phyloP scores from a whole-genome alignment of 1,140 invertebrate genomes.

The Solenopsis invicta region DNA sequence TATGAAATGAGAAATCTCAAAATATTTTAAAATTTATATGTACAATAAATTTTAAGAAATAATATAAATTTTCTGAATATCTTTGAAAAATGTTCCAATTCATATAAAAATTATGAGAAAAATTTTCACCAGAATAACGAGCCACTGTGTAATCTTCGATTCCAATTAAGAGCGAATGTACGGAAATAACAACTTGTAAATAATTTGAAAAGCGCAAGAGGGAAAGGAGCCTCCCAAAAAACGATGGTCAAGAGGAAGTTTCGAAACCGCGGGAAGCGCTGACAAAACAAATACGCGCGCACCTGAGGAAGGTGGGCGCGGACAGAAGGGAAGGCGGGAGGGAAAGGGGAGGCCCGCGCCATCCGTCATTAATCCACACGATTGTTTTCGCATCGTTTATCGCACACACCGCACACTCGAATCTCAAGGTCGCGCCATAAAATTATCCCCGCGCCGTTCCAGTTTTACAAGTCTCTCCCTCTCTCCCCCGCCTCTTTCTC shows the following conservation, averaged over 20 bases:
- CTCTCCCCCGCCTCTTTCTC: neutral
- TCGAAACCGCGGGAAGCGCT: neutral
- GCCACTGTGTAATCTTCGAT: neutral
- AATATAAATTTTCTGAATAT: too few relatives aligned
- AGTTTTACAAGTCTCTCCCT: slow-evolving; percentile 48
- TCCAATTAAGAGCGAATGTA: too few relatives aligned
- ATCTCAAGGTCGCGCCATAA: slow-evolving; percentile 54
- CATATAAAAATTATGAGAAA: too few relatives aligned
- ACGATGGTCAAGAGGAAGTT: neutral
- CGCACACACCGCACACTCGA: neutral
- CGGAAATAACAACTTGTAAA: neutral
- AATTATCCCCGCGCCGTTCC: slow-evolving; percentile 48
- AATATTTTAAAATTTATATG: too few relatives aligned
- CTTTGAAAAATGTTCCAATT: too few relatives aligned
- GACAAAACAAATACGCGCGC: neutral
- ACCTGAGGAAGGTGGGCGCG: neutral
- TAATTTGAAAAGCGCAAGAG: neutral
- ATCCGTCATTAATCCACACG: neutral
- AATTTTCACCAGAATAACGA: too few relatives aligned
- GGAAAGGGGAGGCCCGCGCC: too few relatives aligned
- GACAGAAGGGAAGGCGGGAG: neutral
- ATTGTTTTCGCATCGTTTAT: slow-evolving; percentile 30
- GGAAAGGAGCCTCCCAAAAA: neutral
- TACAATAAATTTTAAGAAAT: too few relatives aligned
- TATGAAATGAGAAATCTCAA: too few relatives aligned